Percentiles rank a stretch among this genome's conserved stretches.
phyloP scores from a whole-genome alignment of 2,113 vertebrate genomes.

The Bujurquina vittata region DNA sequence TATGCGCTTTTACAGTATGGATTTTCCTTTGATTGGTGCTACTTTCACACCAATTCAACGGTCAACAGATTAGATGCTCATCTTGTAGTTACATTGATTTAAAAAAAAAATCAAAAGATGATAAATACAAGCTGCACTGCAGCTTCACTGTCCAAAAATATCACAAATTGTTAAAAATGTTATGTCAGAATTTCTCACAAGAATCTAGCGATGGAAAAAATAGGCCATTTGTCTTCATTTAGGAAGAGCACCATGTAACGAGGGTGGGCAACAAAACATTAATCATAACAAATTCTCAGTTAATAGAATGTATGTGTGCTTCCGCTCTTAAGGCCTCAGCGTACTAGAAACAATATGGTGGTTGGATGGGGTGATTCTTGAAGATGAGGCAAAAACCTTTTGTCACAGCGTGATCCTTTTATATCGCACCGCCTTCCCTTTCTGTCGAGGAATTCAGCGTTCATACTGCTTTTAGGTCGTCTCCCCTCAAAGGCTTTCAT shows the following conservation, averaged over 20 bases:
- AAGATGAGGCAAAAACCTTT: neutral
- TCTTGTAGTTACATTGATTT: neutral
- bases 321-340: neutral
- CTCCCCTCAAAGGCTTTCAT: neutral
- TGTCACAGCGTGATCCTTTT: neutral
- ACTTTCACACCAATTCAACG: neutral
- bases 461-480: neutral
- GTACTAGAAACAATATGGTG: neutral
- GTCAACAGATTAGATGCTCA: neutral
- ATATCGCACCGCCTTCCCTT: neutral
- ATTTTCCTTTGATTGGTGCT: slow-evolving; percentile 3
- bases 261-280: slow-evolving; percentile 30
- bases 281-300: slow-evolving; percentile 24
- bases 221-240: slow-evolving; percentile 41
- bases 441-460: neutral
- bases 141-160: neutral
- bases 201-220: slow-evolving; percentile 1
- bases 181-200: neutral
- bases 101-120: neutral
- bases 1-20: neutral
- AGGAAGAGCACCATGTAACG: neutral
- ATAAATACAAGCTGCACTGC: neutral
- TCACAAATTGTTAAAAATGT: slow-evolving; percentile 21
- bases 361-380: neutral
- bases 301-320: neutral